phyloP scores from a whole-genome alignment of 2,888 invertebrate genomes.

The Brachyopa scutellaris region DNA sequence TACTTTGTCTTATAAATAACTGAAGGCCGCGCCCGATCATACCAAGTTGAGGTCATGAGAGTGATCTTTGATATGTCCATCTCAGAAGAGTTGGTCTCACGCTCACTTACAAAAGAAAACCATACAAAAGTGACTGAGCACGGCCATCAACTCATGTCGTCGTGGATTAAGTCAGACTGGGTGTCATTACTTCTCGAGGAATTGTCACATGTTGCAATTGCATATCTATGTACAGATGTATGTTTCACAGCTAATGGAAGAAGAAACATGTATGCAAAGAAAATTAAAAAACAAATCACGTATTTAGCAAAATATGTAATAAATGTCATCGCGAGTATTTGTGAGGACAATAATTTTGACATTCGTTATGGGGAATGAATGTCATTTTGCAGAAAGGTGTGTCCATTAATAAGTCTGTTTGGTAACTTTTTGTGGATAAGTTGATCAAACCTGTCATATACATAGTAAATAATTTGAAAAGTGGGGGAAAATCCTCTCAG shows the following conservation, averaged over 20 bases:
- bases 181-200: constrained; percentile 27
- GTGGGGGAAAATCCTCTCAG: too few species aligned
- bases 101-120: neutral
- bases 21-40: constrained; percentile 48
- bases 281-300: neutral
- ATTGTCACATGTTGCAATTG: constrained; percentile 16
- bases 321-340: constrained; percentile 2
- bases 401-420: too few species aligned
- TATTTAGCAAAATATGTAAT: neutral
- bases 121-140: constrained; percentile 4
- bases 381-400: neutral
- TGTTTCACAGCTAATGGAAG: too few species aligned
- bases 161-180: constrained; percentile 36
- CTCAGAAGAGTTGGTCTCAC: constrained; percentile 32
- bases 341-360: constrained; percentile 29
- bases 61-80: constrained; percentile 61
- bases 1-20: constrained; percentile 43
- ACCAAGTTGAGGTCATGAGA: constrained; percentile 60
- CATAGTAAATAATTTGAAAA: too few species aligned
- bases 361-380: neutral
- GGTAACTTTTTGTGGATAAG: too few species aligned
- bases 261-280: too few species aligned
- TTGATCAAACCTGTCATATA: too few species aligned
- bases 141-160: constrained; percentile 55
- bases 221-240: too few species aligned